Evolutionary conservation across 2,888 invertebrate genomes (phyloP).

Genomic region (Pyralis farinalis): DNA sequence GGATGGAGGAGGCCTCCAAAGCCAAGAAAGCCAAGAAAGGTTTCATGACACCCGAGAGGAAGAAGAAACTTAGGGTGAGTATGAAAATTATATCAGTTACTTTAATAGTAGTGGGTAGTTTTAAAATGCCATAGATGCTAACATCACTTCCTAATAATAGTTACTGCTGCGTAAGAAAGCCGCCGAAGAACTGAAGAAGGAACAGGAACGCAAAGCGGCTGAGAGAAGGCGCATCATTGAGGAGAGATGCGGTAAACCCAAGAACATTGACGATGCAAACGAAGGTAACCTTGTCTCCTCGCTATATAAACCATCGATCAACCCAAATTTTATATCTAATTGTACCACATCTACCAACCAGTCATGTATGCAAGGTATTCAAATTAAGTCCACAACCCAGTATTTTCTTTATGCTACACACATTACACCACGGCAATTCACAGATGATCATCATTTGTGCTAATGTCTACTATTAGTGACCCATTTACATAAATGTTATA

Average conservation of each 20-base stretch:
- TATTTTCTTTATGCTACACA: slow-evolving; percentile 30
- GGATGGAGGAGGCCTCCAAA: slow-evolving; percentile 99
- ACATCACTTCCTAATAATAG: slow-evolving; percentile 65
- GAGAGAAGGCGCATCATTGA: slow-evolving; percentile 98
- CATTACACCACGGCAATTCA: slow-evolving; percentile 40
- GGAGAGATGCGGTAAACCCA: slow-evolving; percentile 95
- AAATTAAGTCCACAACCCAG: slow-evolving; percentile 9
- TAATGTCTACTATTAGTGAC: slow-evolving; percentile 28
- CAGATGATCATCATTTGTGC: slow-evolving; percentile 24
- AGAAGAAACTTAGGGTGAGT: slow-evolving; percentile 99
- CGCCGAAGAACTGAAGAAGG: slow-evolving; percentile 99
- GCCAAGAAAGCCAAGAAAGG: slow-evolving; percentile 99
- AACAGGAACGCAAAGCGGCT: slow-evolving; percentile 99
- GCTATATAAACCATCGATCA: neutral
- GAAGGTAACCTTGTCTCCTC: slow-evolving; percentile 86
- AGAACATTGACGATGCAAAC: slow-evolving; percentile 94
- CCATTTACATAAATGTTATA: slow-evolving; percentile 38
- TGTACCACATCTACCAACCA: slow-evolving; percentile 1
- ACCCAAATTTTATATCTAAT: slow-evolving; percentile 5
- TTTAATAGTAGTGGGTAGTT: no score
- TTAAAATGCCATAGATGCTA: neutral
- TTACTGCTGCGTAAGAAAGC: slow-evolving; percentile 99
- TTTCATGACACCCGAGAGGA: slow-evolving; percentile 99
- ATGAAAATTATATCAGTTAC: no score
- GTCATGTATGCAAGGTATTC: slow-evolving; percentile 4